These are phyloP conservation scores for Cerastis leucographa DNA, from an alignment of 2,888 invertebrate species.

Conservation along the genomic window DNA sequence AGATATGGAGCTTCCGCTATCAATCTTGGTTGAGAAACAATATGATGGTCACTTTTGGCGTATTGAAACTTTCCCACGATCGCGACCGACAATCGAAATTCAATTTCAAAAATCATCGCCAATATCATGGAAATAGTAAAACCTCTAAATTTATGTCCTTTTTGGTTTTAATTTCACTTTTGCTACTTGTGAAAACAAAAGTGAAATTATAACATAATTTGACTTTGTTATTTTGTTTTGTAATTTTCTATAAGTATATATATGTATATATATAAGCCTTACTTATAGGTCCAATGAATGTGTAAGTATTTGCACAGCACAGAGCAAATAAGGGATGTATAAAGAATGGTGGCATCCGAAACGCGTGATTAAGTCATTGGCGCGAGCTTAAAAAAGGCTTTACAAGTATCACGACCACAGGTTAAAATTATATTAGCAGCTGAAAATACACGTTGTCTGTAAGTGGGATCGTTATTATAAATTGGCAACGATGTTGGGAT, in stretches of 20 bases:
- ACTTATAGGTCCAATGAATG: slow-evolving; percentile 3
- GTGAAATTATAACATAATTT: too few species aligned
- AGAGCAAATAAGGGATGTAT: slow-evolving; percentile 23
- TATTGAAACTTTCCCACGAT: slow-evolving; percentile 77
- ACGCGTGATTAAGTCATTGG: slow-evolving; percentile 63
- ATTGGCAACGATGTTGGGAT: slow-evolving; percentile 71
- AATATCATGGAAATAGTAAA: neutral
- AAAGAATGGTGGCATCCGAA: slow-evolving; percentile 55
- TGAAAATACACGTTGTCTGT: slow-evolving; percentile 60
- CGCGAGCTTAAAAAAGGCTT: slow-evolving; percentile 51
- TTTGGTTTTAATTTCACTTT: slow-evolving; percentile 10
- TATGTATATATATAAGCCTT: slow-evolving; percentile 7
- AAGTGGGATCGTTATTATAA: slow-evolving; percentile 71
- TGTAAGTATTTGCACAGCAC: slow-evolving; percentile 18
- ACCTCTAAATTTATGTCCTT: neutral
- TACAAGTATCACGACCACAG: slow-evolving; percentile 51
- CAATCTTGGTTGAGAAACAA: slow-evolving; percentile 83
- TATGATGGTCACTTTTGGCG: slow-evolving; percentile 72
- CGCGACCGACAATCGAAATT: slow-evolving; percentile 27
- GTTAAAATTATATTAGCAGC: slow-evolving; percentile 68
- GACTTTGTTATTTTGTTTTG: too few species aligned
- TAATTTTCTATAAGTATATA: slow-evolving; percentile 3
- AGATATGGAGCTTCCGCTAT: slow-evolving; percentile 85
- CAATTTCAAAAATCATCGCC: slow-evolving; percentile 13
- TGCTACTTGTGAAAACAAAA: slow-evolving; percentile 29